phyloP scores from a whole-genome alignment of 2,888 invertebrate genomes.

The Oscheius sp. region DNA sequence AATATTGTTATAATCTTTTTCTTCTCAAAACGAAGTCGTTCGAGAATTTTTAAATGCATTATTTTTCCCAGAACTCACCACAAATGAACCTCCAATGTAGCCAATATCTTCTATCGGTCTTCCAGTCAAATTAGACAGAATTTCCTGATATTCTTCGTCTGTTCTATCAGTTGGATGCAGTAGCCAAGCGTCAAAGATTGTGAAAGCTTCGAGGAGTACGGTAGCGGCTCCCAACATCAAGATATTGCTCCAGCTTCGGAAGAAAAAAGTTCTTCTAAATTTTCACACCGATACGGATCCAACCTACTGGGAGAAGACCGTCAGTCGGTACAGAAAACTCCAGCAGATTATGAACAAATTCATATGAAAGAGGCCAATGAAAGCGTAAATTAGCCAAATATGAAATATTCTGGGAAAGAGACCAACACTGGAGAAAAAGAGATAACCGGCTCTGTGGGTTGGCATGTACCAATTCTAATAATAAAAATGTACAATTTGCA shows the following conservation, averaged over 20 bases:
- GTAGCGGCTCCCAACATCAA: neutral
- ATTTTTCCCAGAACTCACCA: neutral
- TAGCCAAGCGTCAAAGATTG: slow-evolving; percentile 13
- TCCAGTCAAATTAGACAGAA: neutral
- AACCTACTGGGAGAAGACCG: neutral
- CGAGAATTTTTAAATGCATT: neutral
- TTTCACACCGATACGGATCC: neutral
- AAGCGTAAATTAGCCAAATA: neutral
- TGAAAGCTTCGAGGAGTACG: slow-evolving; percentile 7
- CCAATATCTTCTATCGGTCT: slow-evolving; percentile 8
- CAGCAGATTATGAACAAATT: slow-evolving; percentile 16
- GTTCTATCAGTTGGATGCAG: neutral
- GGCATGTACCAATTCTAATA: neutral
- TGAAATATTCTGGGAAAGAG: neutral
- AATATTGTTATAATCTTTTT: neutral
- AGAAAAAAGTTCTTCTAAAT: slow-evolving; percentile 5
- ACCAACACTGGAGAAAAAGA: neutral
- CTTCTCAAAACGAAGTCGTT: neutral
- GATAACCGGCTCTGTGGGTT: neutral
- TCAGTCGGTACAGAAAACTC: slow-evolving; percentile 17
- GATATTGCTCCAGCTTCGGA: neutral
- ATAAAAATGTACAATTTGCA: neutral
- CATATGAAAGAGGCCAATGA: slow-evolving; percentile 14
- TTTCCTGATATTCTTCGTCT: slow-evolving; percentile 1
- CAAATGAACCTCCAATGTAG: slow-evolving; percentile 13